Base-by-base conservation (phyloP, 2,113 vertebrate genomes). In the Lipotes vexillifer region DNA sequence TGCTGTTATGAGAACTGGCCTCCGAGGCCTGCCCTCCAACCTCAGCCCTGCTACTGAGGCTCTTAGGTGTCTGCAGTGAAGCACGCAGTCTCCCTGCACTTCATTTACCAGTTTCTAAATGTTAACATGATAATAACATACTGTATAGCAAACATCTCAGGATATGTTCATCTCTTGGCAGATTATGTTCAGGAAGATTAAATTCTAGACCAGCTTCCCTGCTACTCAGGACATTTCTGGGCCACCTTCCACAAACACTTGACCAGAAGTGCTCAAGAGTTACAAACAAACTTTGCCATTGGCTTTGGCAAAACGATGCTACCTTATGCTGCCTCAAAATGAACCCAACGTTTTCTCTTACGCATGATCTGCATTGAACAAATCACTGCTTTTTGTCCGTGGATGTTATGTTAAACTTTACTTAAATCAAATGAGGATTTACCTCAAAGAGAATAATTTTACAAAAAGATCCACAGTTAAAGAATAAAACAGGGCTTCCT, bases 341-440 rank as follows among this genome's bases (percentile, higher is more conserved):
- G 29, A 8, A 74, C 2, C 7, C 15, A 21, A n/a, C 18, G n/a
- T 77, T 84, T 86, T 49, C 78, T 61, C 65, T 90, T 31, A 46
- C 6, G 44, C 14, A 18, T 61, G 88, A 85, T 72, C 81, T 36
- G 23, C 18, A 46, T 1, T 65, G 36, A 87, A 81, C 31, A 84
- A 44, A n/a, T 74, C 29, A 44, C 29, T 38, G 29, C 41, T 71
- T 88, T 49, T 80, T 41, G 61, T 61, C 71, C 71, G 14, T n/a
- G 61, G 71, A 55, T 81, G 96, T 57, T 71, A n/a, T 65, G 31
- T 36, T 75, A 59, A 86, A 88, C 3, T 31, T 81, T 33, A 69
- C 31, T 61, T 66, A 52, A 94, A 55, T 86, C 33, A 72, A 82
- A 80, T 66, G 90, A 69, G 69, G 23, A 71, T 90, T 90, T 66